Base-by-base conservation (phyloP, 2,797 vertebrate species). In the Setipinna tenuifilis region DNA sequence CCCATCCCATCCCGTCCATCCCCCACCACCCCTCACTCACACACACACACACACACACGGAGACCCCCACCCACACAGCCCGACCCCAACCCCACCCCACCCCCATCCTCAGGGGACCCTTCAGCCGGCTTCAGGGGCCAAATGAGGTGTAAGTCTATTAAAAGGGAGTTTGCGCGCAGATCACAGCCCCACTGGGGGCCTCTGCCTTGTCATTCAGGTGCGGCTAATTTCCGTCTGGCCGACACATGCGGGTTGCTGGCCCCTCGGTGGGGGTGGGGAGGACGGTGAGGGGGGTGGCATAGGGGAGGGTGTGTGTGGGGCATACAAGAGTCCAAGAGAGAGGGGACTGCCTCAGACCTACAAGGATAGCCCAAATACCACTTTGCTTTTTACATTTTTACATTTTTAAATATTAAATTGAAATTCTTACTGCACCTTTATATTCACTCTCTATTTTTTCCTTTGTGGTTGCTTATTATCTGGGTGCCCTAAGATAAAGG, bases 101-200 rank as follows among this genome's bases (percentile, higher is more conserved):
- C 23, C 83, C 91, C 86, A 89, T 93, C 95, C 94, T 94, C 92
- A 91, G 94, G 71, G 96, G 96, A 96, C 94, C 95, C 95, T 96
- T 97, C 96, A 96, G 94, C 93, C 94, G 93, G 95, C 92, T 96
- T 97, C 96, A 95, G 95, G 95, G 95, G 94, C 94, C 95, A 97
- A 97, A 97, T 96, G 95, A 97, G 93, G 95, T 96, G 93, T 96
- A 97, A 97, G 95, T 96, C 96, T 96, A 96, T 96, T 96, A 96
- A 97, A 96, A 96, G 95, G 94, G 93, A 96, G 95, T 95, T 95
- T 96, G 93, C 91, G 94, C 91, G 94, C 92, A 94, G 94, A 96
- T 96, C 95, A 95, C 94, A 93, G 95, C 94, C 95, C 95, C 96
- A 94, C 92, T 92, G 95, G 94, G 95, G 91, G 92, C 90, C 92